Base-by-base conservation (phyloP, 2,888 invertebrate species). In the Euproctis similis region DNA sequence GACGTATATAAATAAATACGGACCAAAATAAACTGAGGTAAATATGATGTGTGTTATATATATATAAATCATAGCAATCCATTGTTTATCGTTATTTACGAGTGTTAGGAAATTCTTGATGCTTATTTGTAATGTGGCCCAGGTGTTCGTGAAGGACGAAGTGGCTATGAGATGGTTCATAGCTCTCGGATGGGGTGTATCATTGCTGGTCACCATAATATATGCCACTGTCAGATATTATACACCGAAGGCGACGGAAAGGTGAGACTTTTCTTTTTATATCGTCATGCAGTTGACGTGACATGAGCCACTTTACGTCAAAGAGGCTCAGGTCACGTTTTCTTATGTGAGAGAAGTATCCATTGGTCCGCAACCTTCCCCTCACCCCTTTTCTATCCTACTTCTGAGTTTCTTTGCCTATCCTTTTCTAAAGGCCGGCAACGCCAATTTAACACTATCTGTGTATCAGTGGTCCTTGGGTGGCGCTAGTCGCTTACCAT, bases 131-230 rank as follows among this genome's bases (percentile, higher is more conserved):
- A 9, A 11, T 21, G 10, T 21, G 8, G 17, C n/a, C 7, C 60
- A 87, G 87, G 87, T 93, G 8, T 93, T 93, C 61, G 89, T 92
- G 18, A 87, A 88, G 49, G 92, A 93, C 45, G 87, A 89, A 29
- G 84, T 89, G 26, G 88, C 92, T 2, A 87, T 92, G 85, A 86
- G 86, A 28, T 90, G 89, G 85, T 92, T 93, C 62, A 78, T 81
- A 47, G 64, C 71, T 19, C 75, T 89, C 20, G 92, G 93, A 24
- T 94, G 93, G 93, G 82, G 87, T 0, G 55, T 87, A 0, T 88
- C 91, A 0, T 39, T 88, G 5, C 19, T 87, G 10, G 76, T 90
- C 31, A 71, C 87, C 2, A 32, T 57, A 1, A 46, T 66, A 3
- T 88, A 87, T 47, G 73, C 77, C 7, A 24, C 51, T 1, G 63